Conservation (phyloP, 2,113 vertebrate species). For the Piprites chloris region DNA sequence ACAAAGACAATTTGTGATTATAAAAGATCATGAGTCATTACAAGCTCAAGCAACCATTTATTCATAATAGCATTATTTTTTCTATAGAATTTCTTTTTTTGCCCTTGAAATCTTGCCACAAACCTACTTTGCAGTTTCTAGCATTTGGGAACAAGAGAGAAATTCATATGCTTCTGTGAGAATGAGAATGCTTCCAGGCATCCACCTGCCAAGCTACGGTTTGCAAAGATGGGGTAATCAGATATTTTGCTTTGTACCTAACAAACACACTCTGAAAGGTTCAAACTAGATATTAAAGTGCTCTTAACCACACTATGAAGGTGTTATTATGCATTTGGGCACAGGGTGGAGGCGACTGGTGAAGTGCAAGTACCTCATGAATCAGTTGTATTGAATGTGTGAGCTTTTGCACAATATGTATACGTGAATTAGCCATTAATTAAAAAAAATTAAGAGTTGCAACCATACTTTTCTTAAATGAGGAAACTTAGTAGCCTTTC, state of each 20-base stretch:
- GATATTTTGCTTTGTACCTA: neutral
- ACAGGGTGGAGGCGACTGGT: fast-evolving
- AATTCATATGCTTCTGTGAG: neutral
- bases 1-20: neutral
- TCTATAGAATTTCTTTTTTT: neutral
- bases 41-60: neutral
- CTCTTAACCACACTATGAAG: fast-evolving
- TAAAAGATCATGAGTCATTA: neutral
- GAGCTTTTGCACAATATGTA: neutral
- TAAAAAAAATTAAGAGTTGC: neutral
- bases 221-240: neutral
- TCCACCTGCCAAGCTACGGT: neutral
- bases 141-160: neutral
- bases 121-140: neutral
- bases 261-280: neutral
- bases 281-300: neutral
- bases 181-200: neutral
- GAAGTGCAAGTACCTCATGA: neutral
- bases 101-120: neutral
- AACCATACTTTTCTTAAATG: neutral
- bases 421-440: fast-evolving
- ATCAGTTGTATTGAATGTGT: neutral
- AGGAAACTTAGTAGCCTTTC: neutral
- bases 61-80: neutral
- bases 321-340: neutral